Evolutionary conservation across 2,113 vertebrate species (phyloP).

Genomic region (Mugil cephalus): DNA sequence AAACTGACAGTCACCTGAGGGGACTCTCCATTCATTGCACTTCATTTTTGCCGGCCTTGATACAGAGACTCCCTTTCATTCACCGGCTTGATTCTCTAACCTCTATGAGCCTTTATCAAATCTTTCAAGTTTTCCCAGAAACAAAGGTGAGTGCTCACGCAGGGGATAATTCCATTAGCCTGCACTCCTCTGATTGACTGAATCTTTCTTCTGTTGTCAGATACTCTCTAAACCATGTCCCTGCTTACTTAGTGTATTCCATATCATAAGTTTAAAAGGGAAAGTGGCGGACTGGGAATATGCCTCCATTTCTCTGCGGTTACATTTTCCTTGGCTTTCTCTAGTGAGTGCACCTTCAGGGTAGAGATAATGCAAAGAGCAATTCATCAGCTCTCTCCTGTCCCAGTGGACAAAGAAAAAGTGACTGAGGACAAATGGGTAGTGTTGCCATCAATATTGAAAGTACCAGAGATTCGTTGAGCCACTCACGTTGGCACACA

Average conservation of each 20-base stretch:
- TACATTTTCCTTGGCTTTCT: slow-evolving; percentile 11
- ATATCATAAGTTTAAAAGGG: slow-evolving; percentile 10
- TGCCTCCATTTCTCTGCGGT: slow-evolving; percentile 9
- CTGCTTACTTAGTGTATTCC: slow-evolving; percentile 12
- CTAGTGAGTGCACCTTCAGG: slow-evolving; percentile 42
- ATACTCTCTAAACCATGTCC: slow-evolving; percentile 9
- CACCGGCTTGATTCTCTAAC: neutral
- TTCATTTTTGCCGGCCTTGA: neutral
- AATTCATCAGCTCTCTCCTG: slow-evolving; percentile 24
- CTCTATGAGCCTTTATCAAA: slow-evolving; percentile 1
- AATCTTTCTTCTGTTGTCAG: slow-evolving; percentile 20
- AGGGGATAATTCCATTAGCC: neutral
- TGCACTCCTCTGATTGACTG: slow-evolving; percentile 15
- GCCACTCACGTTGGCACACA: slow-evolving; percentile 1
- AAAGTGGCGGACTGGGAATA: slow-evolving; percentile 20
- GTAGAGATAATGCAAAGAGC: slow-evolving; percentile 31
- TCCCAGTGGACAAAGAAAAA: slow-evolving; percentile 20
- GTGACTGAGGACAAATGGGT: slow-evolving; percentile 8
- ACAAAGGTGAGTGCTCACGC: slow-evolving; percentile 13
- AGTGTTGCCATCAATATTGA: slow-evolving; percentile 22
- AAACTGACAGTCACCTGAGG: slow-evolving; percentile 1
- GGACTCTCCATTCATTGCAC: neutral
- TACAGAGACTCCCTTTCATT: slow-evolving; percentile 10
- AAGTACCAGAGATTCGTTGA: slow-evolving; percentile 15
- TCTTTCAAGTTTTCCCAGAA: slow-evolving; percentile 2